Conservation (phyloP, 2,113 vertebrate genomes). For the Aldabrachelys gigantea region DNA sequence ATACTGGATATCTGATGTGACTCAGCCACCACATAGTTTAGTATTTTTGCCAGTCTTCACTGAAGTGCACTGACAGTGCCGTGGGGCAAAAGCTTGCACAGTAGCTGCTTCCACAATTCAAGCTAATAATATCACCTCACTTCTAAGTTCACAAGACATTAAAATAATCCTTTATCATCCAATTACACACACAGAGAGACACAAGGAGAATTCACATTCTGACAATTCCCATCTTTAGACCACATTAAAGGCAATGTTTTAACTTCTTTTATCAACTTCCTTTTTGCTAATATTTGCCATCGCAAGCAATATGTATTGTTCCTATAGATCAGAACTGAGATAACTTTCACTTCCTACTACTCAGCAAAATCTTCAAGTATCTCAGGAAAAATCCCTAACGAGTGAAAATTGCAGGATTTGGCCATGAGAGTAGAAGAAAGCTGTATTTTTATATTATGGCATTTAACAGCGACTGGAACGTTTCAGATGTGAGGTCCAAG, state of each 20-base stretch:
- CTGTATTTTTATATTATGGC: background rate
- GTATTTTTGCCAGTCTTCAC: background rate
- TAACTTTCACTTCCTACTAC: background rate
- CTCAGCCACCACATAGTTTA: background rate
- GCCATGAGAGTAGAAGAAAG: background rate
- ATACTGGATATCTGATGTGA: background rate
- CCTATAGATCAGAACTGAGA: background rate
- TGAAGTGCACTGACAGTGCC: background rate
- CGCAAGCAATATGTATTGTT: background rate
- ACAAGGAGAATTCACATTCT: background rate
- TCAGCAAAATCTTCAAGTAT: background rate
- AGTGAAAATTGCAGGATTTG: background rate
- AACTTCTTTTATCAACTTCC: background rate
- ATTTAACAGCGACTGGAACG: background rate
- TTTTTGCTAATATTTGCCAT: background rate
- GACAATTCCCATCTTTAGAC: background rate
- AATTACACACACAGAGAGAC: background rate
- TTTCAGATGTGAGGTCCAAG: background rate
- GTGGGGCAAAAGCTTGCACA: rapidly evolving
- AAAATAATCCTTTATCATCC: background rate
- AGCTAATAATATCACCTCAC: background rate
- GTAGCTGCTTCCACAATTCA: background rate
- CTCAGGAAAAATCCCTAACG: background rate
- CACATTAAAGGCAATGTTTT: background rate
- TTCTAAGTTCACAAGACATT: background rate